Conservation (phyloP, 2,113 vertebrate species). For the Cyanoderma ruficeps region DNA sequence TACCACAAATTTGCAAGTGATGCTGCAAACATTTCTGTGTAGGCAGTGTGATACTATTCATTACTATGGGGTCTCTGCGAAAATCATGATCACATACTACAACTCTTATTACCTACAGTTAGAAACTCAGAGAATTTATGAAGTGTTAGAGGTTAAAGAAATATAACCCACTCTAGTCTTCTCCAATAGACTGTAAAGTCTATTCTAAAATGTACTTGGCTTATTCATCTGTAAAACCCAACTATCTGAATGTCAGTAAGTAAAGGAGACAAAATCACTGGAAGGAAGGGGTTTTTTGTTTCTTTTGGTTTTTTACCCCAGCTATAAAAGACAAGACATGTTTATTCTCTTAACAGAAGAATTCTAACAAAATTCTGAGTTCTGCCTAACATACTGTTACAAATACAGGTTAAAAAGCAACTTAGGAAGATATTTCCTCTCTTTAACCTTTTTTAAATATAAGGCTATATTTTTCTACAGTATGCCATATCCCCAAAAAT, state of each 20-base stretch:
- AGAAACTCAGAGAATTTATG: not conserved
- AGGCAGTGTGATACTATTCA: not conserved
- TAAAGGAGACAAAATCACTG: not conserved
- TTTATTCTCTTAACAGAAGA: not conserved
- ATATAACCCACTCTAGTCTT: not conserved
- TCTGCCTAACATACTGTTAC: not conserved
- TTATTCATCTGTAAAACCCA: not conserved
- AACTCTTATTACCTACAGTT: not conserved
- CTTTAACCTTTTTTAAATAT: not conserved
- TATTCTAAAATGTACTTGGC: not conserved
- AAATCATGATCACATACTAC: not conserved
- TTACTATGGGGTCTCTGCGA: not conserved
- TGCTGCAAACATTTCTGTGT: not conserved
- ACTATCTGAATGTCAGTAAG: not conserved
- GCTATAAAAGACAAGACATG: not conserved
- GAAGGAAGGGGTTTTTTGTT: not conserved
- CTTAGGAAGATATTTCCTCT: not conserved
- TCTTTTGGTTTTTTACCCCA: not conserved
- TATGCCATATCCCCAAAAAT: not conserved
- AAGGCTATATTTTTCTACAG: not conserved
- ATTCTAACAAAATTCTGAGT: not conserved
- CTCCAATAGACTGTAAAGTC: not conserved
- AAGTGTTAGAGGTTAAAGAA: not conserved
- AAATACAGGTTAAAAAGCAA: not conserved
- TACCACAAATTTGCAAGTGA: not conserved